These are phyloP conservation scores for Cliona cf. orientalis DNA, from an alignment of 37 sponge, comb jelly and placozoan species.

Conservation along the genomic window DNA sequence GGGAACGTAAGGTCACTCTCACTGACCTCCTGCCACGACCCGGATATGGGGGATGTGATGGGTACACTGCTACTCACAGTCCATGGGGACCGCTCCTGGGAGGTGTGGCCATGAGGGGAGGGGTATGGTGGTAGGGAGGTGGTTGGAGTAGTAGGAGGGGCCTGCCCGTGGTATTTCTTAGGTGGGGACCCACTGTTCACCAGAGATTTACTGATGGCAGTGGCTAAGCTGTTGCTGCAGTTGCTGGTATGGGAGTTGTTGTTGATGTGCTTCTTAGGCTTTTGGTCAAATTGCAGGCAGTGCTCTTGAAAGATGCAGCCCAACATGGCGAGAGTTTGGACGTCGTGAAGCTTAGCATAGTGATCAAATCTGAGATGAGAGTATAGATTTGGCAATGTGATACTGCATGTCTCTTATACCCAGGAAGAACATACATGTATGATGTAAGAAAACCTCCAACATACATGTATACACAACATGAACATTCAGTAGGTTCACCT, in stretches of 20 bases:
- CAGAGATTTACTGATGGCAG: background rate
- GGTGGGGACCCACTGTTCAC: background rate
- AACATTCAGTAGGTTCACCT: no score
- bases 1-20: background rate
- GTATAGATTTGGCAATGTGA: background rate
- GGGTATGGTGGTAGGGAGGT: background rate
- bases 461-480: background rate
- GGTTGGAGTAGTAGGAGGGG: constrained; percentile 7
- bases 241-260: background rate
- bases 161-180: background rate
- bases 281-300: background rate
- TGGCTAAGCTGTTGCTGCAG: background rate
- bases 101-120: background rate
- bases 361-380: constrained; percentile 56
- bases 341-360: constrained; percentile 65
- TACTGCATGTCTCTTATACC: background rate
- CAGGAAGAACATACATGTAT: background rate
- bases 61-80: no score
- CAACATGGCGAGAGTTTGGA: constrained; percentile 87
- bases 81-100: background rate
- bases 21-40: constrained; percentile 41
- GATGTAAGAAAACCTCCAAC: background rate
- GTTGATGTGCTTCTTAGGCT: background rate
- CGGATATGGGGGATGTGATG: constrained; percentile 22
- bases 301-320: constrained; percentile 75